phyloP scores from a whole-genome alignment of 2,888 invertebrate species.

The Corythucha ciliata region DNA sequence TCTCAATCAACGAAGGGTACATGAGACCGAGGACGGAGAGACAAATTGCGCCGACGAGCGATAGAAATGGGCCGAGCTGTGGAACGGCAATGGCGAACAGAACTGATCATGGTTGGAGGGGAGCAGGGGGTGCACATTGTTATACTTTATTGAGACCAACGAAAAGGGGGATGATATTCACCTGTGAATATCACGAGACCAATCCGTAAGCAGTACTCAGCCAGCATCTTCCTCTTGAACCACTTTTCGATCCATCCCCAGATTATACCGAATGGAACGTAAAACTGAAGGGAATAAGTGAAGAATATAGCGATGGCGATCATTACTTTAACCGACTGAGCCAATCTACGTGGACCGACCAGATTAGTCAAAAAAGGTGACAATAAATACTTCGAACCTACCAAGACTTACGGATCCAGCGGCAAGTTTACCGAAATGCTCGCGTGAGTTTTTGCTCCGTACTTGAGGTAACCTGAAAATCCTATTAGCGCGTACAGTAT shows the following conservation, averaged over 20 bases:
- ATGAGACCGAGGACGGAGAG: constrained; percentile 84
- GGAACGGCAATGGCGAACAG: constrained; percentile 75
- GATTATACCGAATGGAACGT: constrained; percentile 93
- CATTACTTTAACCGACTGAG: constrained; percentile 73
- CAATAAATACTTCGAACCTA: background rate
- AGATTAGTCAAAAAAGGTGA: background rate
- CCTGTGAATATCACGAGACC: constrained; percentile 52
- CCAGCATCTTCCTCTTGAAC: constrained; percentile 54
- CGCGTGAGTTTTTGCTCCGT: constrained; percentile 61
- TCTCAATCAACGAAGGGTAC: constrained; percentile 81
- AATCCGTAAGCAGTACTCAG: constrained; percentile 68
- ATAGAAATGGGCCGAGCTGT: constrained; percentile 83
- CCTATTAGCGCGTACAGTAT: constrained; percentile 76
- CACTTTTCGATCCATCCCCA: constrained; percentile 75
- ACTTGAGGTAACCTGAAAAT: constrained; percentile 87
- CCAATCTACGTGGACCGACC: constrained; percentile 48
- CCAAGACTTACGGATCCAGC: constrained; percentile 54
- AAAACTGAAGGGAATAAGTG: constrained; percentile 92
- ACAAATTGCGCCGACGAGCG: constrained; percentile 88
- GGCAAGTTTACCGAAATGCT: constrained; percentile 88
- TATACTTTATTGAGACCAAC: background rate
- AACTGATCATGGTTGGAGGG: constrained; percentile 45
- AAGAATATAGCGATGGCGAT: constrained; percentile 84
- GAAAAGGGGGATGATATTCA: constrained; percentile 37
- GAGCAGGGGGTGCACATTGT: background rate